Conservation (phyloP, 2,113 vertebrate genomes). For the Brevimyrus niger region DNA sequence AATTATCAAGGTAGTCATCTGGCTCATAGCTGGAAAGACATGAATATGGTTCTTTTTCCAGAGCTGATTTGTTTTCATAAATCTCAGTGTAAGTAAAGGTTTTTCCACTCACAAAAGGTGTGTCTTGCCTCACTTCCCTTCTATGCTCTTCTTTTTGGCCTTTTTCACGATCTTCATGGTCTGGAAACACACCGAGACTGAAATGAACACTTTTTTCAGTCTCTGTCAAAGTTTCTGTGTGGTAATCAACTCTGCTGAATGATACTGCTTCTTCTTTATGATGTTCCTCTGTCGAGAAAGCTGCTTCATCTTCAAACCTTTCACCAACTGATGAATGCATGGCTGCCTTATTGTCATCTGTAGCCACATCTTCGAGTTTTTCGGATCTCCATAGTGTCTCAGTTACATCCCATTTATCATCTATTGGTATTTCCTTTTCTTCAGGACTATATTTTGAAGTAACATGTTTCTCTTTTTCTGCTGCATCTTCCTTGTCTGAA, state of each 20-base stretch:
- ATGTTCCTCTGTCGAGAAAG: slow-evolving; percentile 16
- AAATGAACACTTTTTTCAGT: slow-evolving; percentile 62
- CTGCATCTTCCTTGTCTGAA: background rate
- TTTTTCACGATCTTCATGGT: slow-evolving; percentile 49
- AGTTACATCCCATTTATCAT: background rate
- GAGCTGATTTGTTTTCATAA: slow-evolving; percentile 70
- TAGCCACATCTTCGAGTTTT: background rate
- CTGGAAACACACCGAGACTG: slow-evolving; percentile 48
- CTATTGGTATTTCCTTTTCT: slow-evolving; percentile 9
- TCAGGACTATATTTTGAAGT: slow-evolving; percentile 8
- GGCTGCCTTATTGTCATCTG: background rate
- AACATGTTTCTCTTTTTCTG: background rate
- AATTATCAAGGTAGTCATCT: slow-evolving; percentile 42
- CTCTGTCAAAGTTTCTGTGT: slow-evolving; percentile 35
- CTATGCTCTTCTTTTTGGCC: slow-evolving; percentile 38
- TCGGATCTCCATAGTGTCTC: background rate
- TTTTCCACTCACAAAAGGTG: slow-evolving; percentile 84
- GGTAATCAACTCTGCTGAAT: slow-evolving; percentile 28
- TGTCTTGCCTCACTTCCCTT: slow-evolving; percentile 80
- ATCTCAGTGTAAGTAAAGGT: slow-evolving; percentile 87
- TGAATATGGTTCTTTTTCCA: slow-evolving; percentile 47
- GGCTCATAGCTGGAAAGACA: slow-evolving; percentile 38
- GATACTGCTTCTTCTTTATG: slow-evolving; percentile 31
- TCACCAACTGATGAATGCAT: background rate
- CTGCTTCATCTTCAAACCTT: background rate